Base-by-base conservation (phyloP, 2,797 vertebrate genomes). In the Onychomys torridus region DNA sequence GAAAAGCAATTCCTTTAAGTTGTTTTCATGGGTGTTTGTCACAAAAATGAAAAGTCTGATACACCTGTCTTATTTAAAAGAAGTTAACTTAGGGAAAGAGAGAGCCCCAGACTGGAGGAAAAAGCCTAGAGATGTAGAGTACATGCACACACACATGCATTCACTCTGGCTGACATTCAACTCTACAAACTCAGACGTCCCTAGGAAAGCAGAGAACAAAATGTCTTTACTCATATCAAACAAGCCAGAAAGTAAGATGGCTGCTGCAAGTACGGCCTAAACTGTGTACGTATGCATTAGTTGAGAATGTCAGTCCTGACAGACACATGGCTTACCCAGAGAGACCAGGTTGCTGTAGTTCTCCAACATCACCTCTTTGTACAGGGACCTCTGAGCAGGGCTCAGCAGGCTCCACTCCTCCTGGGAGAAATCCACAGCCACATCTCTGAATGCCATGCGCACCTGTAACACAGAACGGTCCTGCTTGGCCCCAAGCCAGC, bases 281-380 rank as follows among this genome's bases (percentile, higher is more conserved):
- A 90, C 63, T 10, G 3, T 13, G 5, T 43, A 6, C 7, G 1
- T 4, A 16, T 8, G 25, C 40, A 46, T 23, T 43, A 27, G 14
- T 7, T 13, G 25, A 46, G 25, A 13, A 40, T 0, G 0, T 0
- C 0, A 40, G 17, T 91, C 49, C 67, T 49, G 6, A 67, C 27
- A 67, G 77, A 77, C 55, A 11, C 34, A 8, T 27, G 4, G 13
- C 96, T 97, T 96, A 98, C 98, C 98, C 73, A 98, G 82, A 1
- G 97, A 98, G 37, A 94, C 46, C 82, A 98, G 90, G 71, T 96
- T 93, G 75, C 90, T 95, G 71, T 98, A 98, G 93, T 97, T 98
- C 69, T 98, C 97, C 91, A 97, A 63, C 98, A 98, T 98, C 94
- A 98, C 98, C 46, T 98, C 97, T 90, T 94, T 89, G 92, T 98